phyloP scores from a whole-genome alignment of 1,140 invertebrate genomes.

The Drosophila pseudoobscura region DNA sequence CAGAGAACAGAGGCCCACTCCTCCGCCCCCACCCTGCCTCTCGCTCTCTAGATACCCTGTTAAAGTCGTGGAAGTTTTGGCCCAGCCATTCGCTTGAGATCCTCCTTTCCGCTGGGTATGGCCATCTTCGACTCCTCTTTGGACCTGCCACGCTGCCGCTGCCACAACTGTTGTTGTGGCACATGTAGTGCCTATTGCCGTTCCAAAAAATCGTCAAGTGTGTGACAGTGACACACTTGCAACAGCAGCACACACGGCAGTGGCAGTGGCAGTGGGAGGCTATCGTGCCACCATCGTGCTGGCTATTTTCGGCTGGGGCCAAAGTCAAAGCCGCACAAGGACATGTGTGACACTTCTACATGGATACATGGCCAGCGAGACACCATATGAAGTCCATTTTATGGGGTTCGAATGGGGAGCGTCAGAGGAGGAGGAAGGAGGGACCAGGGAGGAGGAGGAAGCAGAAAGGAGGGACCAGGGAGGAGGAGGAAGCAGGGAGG shows the following conservation, averaged over 20 bases:
- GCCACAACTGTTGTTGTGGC: not conserved
- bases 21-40: not conserved
- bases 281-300: slow-evolving; percentile 12
- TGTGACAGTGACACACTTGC: slow-evolving; percentile 78
- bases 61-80: too few relatives aligned
- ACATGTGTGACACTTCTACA: slow-evolving; percentile 70
- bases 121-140: not conserved
- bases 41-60: too few relatives aligned
- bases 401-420: slow-evolving; percentile 34
- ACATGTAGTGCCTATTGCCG: slow-evolving; percentile 46
- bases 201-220: slow-evolving; percentile 72
- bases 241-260: slow-evolving; percentile 6
- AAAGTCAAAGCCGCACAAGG: slow-evolving; percentile 76
- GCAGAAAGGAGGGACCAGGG: too few relatives aligned
- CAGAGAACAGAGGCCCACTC: slow-evolving; percentile 31
- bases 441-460: not conserved
- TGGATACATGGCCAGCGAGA: not conserved
- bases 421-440: not conserved
- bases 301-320: slow-evolving; percentile 68
- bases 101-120: slow-evolving; percentile 14
- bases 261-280: not conserved
- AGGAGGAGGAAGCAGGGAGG: too few relatives aligned
- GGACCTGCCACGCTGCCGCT: not conserved
- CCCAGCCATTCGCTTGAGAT: too few relatives aligned
- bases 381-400: slow-evolving; percentile 40